Percentiles rank a stretch among this genome's conserved stretches.
Conservation (phyloP, 2,797 vertebrate species). For the Intellagama lesueurii region DNA sequence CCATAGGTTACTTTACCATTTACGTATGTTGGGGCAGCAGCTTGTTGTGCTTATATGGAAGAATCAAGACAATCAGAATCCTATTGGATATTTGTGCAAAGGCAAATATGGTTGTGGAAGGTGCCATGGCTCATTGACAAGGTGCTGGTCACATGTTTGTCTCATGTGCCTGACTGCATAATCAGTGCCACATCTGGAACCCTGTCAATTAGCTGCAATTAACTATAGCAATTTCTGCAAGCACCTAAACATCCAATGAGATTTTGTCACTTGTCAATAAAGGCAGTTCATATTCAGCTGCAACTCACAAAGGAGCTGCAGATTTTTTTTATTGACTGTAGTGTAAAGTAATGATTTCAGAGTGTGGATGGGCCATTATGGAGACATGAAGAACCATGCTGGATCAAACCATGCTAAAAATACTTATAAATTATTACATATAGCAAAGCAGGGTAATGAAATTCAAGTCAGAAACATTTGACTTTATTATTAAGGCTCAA, state of each 20-base stretch:
- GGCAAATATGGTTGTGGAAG: no score
- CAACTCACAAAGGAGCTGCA: no score
- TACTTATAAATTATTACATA: constrained; percentile 6
- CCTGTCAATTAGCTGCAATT: no score
- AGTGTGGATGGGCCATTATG: background rate
- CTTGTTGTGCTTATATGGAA: background rate
- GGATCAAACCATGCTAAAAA: constrained; percentile 3
- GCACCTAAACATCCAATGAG: no score
- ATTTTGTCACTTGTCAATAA: no score
- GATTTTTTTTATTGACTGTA: background rate
- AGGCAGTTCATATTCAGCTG: background rate
- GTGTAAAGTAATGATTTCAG: background rate
- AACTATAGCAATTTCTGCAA: no score
- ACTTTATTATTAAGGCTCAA: constrained; percentile 4
- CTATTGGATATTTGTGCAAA: no score
- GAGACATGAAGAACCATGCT: background rate
- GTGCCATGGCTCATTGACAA: no score
- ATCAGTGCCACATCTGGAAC: no score
- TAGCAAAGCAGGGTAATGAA: constrained; percentile 25
- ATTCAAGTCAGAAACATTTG: background rate
- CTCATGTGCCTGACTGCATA: no score
- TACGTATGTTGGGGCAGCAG: background rate
- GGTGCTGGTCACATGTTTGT: no score
- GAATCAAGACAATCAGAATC: no score
- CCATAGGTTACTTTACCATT: background rate